Conservation (phyloP, 2,113 vertebrate genomes). For the Saccopteryx bilineata region DNA sequence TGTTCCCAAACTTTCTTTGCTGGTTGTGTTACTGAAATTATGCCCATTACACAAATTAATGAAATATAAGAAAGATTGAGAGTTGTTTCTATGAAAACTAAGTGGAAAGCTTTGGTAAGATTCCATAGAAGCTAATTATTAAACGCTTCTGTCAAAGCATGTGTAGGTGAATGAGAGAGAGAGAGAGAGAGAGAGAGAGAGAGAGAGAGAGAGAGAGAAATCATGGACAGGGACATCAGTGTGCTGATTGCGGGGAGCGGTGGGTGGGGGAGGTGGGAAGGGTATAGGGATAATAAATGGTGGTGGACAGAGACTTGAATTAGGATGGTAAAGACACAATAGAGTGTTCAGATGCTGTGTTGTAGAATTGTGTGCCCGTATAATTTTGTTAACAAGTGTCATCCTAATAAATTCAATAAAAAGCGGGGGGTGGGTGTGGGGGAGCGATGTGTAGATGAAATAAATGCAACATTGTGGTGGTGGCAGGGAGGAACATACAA, state of each 20-base stretch:
- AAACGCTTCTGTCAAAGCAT: neutral
- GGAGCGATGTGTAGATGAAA: neutral
- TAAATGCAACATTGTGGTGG: neutral
- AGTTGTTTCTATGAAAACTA: constrained; percentile 16
- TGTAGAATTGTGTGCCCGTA: no score
- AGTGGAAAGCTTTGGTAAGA: neutral
- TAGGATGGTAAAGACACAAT: no score
- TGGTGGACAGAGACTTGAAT: no score
- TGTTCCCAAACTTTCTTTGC: neutral
- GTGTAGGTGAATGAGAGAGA: neutral
- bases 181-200: no score
- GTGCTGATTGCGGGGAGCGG: no score
- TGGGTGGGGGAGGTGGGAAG: no score
- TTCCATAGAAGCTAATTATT: neutral
- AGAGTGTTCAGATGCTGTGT: no score
- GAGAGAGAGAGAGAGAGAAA: no score
- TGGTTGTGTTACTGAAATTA: constrained; percentile 11
- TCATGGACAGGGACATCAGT: no score
- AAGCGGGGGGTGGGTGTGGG: neutral
- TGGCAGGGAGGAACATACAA: neutral
- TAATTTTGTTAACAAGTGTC: no score
- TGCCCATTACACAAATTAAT: neutral
- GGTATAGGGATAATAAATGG: no score
- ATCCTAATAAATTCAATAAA: no score
- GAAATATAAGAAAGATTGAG: neutral